Evolutionary conservation across 35 echinoderm and acorn worm species (phyloP).

Genomic region (Amphiura filiformis): DNA sequence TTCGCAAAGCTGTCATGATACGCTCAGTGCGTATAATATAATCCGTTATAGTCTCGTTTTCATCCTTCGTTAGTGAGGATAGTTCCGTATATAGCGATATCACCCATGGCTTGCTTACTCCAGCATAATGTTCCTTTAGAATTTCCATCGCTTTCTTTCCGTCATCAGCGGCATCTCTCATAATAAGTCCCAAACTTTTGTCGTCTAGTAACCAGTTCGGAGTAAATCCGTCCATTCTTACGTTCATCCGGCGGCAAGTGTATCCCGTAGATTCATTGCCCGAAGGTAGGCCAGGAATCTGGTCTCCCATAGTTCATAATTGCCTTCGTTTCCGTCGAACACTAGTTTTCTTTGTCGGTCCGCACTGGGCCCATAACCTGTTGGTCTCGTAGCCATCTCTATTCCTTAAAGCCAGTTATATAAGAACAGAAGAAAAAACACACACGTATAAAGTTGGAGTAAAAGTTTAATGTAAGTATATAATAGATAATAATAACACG

Average conservation of each 20-base stretch:
- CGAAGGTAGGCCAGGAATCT: conserved; percentile 4
- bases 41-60: conserved; percentile 25
- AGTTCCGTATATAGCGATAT: conserved; percentile 25
- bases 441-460: no score
- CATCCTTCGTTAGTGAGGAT: background rate
- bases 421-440: no score
- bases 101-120: background rate
- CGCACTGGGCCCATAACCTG: conserved; percentile 42
- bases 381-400: background rate
- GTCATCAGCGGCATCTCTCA: conserved; percentile 20
- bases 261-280: background rate
- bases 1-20: background rate
- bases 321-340: conserved; percentile 25
- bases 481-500: no score
- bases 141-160: conserved; percentile 13
- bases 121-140: background rate
- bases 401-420: no score
- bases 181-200: conserved; percentile 20
- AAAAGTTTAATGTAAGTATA: no score
- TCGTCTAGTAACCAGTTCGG: conserved; percentile 22
- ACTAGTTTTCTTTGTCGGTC: background rate
- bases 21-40: background rate
- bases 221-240: conserved; percentile 8
- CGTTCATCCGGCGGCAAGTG: background rate
- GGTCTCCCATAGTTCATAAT: conserved; percentile 10